Base-by-base conservation (phyloP, 1,140 invertebrate genomes). In the Telenomus remus region DNA sequence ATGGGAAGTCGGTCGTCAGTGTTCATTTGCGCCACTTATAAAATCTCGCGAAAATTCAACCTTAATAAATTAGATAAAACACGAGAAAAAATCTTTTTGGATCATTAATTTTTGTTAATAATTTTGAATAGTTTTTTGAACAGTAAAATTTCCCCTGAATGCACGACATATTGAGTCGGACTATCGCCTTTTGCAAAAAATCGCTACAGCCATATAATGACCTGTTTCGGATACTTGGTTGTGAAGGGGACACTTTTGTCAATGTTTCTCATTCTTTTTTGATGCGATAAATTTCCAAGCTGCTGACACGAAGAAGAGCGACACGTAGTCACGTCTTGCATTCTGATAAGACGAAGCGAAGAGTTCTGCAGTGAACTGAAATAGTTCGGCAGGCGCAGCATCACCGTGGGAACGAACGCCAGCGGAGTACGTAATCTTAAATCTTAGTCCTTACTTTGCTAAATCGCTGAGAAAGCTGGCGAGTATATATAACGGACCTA, bases 401-500 rank as follows among this genome's bases (percentile, higher is more conserved):
- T 70, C 66, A 70, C 46, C 61, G 73, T 76, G 65, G 60, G 73
- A 76, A 76, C 50, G 61, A 76, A 66, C 66, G 73, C 66, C 10
- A 27, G 12, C 56, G 48, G 66, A 71, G 74, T 76, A 71, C 74
- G 66, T 76, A 76, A 76, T 76, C 74, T 76, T 71, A 71, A 76
- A 76, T 76, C 73, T 76, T 76, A 57, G 66, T 61, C 48, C 39
- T 49, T 65, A 55, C 66, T 76, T 70, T 66, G 66, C 73, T 70
- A 76, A 76, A 76, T 76, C 73, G 73, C 66, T 59, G 71, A 66
- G 72, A 53, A 64, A 75, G 57, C 37, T 61, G 50, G 44, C 34
- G 53, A 69, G 63, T 27, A n/a, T 68, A 60, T 73, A 64, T 78
- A 68, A 68, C 55, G 34, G 73, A 42, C 66, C 73, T 68, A 65